Percentiles rank a stretch among this genome's conserved stretches.
Evolutionary conservation across 2,113 vertebrate genomes (phyloP).

Genomic region (Campylorhamphus procurvoides): DNA sequence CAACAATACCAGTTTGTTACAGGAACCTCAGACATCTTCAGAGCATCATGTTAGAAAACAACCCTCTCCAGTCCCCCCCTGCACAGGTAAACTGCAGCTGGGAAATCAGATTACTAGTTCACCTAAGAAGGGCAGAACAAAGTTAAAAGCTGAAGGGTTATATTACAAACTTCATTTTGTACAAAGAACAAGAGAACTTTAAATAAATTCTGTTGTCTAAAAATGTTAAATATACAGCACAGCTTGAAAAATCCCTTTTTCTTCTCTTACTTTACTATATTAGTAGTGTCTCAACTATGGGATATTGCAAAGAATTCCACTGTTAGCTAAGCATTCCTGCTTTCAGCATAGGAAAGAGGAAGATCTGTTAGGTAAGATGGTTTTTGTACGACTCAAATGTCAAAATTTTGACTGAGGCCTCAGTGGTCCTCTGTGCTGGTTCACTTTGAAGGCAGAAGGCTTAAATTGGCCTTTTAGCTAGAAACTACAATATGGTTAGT

Average conservation of each 20-base stretch:
- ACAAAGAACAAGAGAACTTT: background rate
- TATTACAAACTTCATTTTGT: background rate
- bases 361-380: background rate
- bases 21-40: constrained; percentile 91
- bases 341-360: background rate
- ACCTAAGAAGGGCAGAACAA: background rate
- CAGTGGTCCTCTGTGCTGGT: background rate
- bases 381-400: background rate
- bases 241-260: background rate
- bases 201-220: background rate
- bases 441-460: background rate
- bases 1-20: constrained; percentile 90
- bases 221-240: background rate
- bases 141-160: background rate
- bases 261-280: background rate
- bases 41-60: constrained; percentile 93
- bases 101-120: background rate
- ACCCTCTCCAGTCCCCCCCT: constrained; percentile 92
- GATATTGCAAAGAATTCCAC: background rate
- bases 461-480: background rate
- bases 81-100: constrained; percentile 85
- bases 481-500: background rate
- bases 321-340: background rate
- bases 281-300: background rate
- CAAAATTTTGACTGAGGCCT: background rate